phyloP scores from a whole-genome alignment of 2,888 invertebrate species.

The Drosophila borealis region DNA sequence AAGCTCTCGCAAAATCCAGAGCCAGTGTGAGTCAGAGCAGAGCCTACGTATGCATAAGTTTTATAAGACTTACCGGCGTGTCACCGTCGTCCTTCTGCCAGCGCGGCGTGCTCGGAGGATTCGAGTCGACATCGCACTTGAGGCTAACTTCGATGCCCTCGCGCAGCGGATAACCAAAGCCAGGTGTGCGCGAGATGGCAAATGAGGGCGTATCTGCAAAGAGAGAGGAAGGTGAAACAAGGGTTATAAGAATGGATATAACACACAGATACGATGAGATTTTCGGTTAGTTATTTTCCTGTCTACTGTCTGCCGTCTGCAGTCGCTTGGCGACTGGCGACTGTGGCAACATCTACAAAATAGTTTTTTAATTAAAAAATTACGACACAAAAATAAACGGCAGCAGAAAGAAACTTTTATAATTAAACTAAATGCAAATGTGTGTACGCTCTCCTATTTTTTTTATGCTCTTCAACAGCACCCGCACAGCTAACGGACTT shows the following conservation, averaged over 20 bases:
- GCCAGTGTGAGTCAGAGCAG: conserved; percentile 5
- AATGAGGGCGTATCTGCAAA: conserved; percentile 95
- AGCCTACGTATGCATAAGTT: conserved; percentile 56
- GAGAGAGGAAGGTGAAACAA: conserved; percentile 32
- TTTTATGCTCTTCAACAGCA: conserved; percentile 26
- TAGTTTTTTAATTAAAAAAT: conserved; percentile 80
- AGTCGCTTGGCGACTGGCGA: conserved; percentile 30
- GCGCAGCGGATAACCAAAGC: conserved; percentile 94
- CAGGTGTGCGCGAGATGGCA: conserved; percentile 96
- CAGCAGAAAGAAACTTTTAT: conserved; percentile 67
- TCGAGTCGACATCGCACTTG: conserved; percentile 97
- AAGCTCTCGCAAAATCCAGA: conserved; percentile 30
- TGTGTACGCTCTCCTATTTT: conserved; percentile 39
- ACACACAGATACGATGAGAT: conserved; percentile 44
- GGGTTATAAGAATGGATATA: conserved; percentile 48
- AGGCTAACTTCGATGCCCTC: conserved; percentile 95
- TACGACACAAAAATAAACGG: conserved; percentile 54
- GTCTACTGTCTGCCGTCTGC: conserved; percentile 10
- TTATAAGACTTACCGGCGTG: conserved; percentile 85
- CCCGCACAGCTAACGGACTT: conserved; percentile 24
- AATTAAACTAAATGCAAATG: conserved; percentile 81
- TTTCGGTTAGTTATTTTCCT: conserved; percentile 59
- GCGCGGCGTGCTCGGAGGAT: conserved; percentile 93
- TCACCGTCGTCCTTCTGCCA: conserved; percentile 90
- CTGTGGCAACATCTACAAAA: conserved; percentile 68